Evolutionary conservation across 2,888 invertebrate genomes (phyloP).

Genomic region (Limnephilus auricula): DNA sequence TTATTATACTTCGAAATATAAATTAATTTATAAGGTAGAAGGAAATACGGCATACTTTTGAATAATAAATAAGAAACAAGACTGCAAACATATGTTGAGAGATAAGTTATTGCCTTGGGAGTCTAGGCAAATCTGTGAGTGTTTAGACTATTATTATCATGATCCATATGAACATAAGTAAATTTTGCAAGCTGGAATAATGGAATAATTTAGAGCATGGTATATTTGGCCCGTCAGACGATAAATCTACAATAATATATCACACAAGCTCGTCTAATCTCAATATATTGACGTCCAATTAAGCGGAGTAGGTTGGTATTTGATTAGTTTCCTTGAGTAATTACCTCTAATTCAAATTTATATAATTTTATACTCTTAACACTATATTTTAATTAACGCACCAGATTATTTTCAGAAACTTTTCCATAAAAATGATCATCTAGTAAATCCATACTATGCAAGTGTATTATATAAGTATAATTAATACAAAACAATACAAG

Average conservation of each 20-base stretch:
- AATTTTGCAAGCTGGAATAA: background rate
- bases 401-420: no score
- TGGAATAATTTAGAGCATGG: background rate
- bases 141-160: background rate
- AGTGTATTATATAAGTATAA: no score
- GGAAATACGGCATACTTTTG: no score
- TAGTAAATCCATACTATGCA: no score
- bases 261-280: background rate
- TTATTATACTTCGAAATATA: no score
- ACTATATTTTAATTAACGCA: no score
- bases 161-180: background rate
- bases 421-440: no score
- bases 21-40: no score
- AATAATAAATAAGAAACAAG: background rate
- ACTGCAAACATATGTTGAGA: background rate
- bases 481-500: no score
- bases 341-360: background rate
- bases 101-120: background rate
- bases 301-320: background rate
- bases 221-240: background rate
- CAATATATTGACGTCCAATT: background rate
- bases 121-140: background rate
- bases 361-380: background rate
- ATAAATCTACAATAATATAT: background rate
- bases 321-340: background rate